Base-by-base conservation (phyloP, 2,113 vertebrate species). In the Ophiodon elongatus region DNA sequence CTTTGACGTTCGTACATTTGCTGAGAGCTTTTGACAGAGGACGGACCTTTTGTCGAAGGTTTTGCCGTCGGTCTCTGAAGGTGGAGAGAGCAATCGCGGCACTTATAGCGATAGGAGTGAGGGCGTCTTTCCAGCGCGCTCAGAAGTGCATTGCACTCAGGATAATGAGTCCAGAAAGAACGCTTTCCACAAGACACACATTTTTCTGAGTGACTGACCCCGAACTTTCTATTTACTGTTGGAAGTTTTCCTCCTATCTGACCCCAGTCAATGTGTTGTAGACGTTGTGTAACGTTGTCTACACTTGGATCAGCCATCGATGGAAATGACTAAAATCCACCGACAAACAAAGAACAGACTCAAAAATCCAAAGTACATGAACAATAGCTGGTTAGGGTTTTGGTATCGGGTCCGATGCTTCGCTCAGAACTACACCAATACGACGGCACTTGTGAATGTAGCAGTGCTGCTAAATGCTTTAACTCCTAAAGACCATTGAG, bases 61-160 rank as follows among this genome's bases (percentile, higher is more conserved):
- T 82, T 47, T 79, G 64, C 80, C 78, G 73, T 69, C 47, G 29
- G 35, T 3, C 6, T 67, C 74, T 63, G 83, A 59, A 64, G 85
- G 59, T 39, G 64, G 59, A 50, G 19, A 57, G 31, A 76, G 56
- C 31, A 83, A 54, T 17, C 33, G 45, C 6, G 4, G 59, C 43
- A 73, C 88, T 85, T 57, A 60, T 6, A 45, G 47, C 29, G 37
- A 73, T 74, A 45, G 80, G 8, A 41, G 43, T 10, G 43, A 80
- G 75, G 54, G 29, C 33, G 76, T 68, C 57, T 67, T 79, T 63
- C 59, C 54, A 43, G 67, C 0, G 0, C 27, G 33, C 63, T 67
- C 21, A 35, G 21, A 79, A 70, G 47, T 78, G 72, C 5, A 33
- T 6, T 45, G 50, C 21, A 8, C 21, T 56, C 54, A 39, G 8